Conservation (phyloP, 2,113 vertebrate species). For the Ia io region DNA sequence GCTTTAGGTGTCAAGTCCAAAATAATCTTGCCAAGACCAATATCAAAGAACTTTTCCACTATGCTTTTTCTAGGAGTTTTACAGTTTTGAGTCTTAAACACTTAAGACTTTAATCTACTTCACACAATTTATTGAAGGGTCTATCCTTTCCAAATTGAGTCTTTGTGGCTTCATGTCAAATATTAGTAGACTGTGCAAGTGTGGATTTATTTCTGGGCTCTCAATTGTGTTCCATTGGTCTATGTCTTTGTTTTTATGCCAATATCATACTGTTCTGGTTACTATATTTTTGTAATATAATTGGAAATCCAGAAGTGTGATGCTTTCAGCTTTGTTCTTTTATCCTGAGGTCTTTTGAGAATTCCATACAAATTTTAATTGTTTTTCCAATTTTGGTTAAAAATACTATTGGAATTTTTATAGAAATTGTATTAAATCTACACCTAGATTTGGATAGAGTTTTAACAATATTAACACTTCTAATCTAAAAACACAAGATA, state of each 20-base stretch:
- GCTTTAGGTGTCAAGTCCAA: not conserved
- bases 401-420: not conserved
- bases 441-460: not conserved
- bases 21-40: not conserved
- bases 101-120: not conserved
- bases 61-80: not conserved
- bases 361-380: not conserved
- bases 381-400: not conserved
- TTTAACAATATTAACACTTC: not conserved
- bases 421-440: not conserved
- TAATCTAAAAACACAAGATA: not conserved
- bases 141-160: not conserved
- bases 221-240: not conserved
- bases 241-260: not conserved
- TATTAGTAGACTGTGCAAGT: not conserved
- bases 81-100: not conserved
- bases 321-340: not conserved
- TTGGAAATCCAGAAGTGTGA: not conserved
- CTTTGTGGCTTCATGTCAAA: not conserved
- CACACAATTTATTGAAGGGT: not conserved
- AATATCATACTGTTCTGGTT: not conserved
- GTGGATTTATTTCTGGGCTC: not conserved
- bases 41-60: not conserved
- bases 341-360: not conserved
- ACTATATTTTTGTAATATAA: not conserved